Conservation (phyloP, 2,797 vertebrate species). For the Borostomias antarcticus region DNA sequence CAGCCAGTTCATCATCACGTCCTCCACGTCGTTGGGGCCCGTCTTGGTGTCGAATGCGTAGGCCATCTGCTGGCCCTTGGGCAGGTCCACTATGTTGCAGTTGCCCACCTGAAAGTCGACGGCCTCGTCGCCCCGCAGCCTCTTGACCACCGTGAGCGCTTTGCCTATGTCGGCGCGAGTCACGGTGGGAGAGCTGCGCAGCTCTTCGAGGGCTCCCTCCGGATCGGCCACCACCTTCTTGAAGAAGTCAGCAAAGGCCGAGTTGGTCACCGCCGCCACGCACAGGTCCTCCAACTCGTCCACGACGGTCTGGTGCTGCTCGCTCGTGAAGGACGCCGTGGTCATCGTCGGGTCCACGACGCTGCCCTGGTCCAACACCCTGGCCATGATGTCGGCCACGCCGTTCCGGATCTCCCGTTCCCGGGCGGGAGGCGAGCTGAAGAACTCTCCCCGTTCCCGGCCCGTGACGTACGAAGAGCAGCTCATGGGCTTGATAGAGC, state of each 20-base stretch:
- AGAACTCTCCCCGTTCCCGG: neutral
- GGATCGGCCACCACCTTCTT: neutral
- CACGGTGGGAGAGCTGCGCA: neutral
- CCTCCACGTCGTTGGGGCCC: constrained; percentile 3
- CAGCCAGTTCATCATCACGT: constrained; percentile 4
- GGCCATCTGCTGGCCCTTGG: constrained; percentile 3
- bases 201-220: neutral
- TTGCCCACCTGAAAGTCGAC: constrained; percentile 3
- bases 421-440: neutral
- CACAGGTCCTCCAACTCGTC: constrained; percentile 1
- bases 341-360: neutral
- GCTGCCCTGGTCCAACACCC: neutral
- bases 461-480: neutral
- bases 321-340: neutral
- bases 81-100: neutral
- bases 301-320: neutral
- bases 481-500: neutral
- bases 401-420: neutral
- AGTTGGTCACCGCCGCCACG: neutral
- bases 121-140: neutral
- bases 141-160: neutral
- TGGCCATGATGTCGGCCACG: neutral
- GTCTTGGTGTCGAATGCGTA: constrained; percentile 7
- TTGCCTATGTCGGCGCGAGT: neutral
- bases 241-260: neutral